Percentiles rank a stretch among this genome's conserved stretches.
Conservation (phyloP, 2,797 vertebrate genomes). For the Bovichtus variegatus region DNA sequence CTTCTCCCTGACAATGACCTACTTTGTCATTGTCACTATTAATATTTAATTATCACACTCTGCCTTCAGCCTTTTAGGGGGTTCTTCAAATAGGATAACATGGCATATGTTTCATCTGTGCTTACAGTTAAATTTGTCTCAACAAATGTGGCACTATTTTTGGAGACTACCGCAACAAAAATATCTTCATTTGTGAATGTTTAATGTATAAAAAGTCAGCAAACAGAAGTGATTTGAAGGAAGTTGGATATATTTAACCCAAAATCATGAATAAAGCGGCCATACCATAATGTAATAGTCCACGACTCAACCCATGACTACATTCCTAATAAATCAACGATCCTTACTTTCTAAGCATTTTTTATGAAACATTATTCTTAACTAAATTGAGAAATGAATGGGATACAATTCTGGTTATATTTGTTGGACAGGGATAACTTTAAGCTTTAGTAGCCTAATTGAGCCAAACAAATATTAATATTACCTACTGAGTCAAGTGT, state of each 20-base stretch:
- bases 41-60: not conserved
- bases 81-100: not conserved
- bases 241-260: not conserved
- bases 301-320: not conserved
- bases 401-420: too few species aligned
- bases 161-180: not conserved
- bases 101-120: not conserved
- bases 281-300: too few species aligned
- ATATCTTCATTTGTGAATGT: not conserved
- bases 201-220: not conserved
- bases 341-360: too few species aligned
- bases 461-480: too few species aligned
- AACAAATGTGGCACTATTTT: not conserved
- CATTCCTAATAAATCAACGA: not conserved
- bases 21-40: conserved; percentile 21
- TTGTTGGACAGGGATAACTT: not conserved
- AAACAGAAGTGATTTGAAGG: not conserved
- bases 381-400: not conserved
- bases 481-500: not conserved
- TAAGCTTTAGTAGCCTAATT: not conserved
- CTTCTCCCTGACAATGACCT: conserved; percentile 30
- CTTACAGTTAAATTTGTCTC: not conserved
- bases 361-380: not conserved
- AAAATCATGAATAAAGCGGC: not conserved
- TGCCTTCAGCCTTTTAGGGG: not conserved